Evolutionary conservation across 2,797 vertebrate genomes (phyloP).

Genomic region (Tokudaia tokunoshimensis): DNA sequence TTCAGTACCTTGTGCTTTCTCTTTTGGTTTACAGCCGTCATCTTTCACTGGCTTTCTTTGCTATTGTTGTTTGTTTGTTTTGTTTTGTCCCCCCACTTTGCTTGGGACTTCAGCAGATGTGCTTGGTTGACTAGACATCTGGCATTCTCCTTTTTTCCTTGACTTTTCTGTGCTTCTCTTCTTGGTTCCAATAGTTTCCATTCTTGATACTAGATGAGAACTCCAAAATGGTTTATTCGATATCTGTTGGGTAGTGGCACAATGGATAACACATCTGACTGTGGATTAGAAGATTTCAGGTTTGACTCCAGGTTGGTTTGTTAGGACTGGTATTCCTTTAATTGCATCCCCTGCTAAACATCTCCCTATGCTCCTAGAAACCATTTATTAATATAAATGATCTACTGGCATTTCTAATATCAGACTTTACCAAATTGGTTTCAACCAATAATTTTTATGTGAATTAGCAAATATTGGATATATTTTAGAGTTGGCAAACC

Average conservation of each 20-base stretch:
- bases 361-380: background rate
- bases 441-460: background rate
- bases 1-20: background rate
- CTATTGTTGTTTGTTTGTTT: background rate
- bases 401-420: background rate
- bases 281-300: background rate
- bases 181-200: background rate
- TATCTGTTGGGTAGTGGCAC: no score
- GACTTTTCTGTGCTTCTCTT: background rate
- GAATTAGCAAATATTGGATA: background rate
- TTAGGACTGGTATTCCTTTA: background rate
- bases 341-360: background rate
- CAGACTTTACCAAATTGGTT: background rate
- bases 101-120: background rate
- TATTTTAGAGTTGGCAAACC: background rate
- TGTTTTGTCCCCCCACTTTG: background rate
- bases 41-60: background rate
- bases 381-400: background rate
- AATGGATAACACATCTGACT: background rate
- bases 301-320: background rate
- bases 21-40: background rate
- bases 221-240: background rate
- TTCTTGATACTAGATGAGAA: background rate
- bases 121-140: background rate
- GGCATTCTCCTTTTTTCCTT: background rate